Conservation (phyloP, 2,888 invertebrate genomes). For the Chrysolina americana region DNA sequence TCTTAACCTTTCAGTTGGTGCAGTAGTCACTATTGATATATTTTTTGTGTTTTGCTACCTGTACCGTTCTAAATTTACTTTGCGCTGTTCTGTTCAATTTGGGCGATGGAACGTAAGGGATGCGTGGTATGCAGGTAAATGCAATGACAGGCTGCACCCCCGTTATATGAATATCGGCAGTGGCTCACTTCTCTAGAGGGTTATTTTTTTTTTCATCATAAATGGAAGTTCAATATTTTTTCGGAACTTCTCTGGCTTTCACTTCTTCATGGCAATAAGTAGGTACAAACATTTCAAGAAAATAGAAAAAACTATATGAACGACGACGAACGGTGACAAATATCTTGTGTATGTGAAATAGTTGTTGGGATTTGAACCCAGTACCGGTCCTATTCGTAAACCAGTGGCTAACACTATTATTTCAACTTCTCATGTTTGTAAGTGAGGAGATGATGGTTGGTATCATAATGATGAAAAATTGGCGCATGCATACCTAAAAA, state of each 20-base stretch:
- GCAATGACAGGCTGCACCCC: conserved; percentile 65
- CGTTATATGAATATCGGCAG: conserved; percentile 57
- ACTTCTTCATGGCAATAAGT: too few species aligned
- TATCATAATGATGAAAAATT: too few species aligned
- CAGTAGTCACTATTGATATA: conserved; percentile 5
- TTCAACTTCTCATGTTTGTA: too few species aligned
- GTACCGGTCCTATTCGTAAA: too few species aligned
- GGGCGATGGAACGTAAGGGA: conserved; percentile 22
- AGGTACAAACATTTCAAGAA: too few species aligned
- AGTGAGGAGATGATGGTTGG: too few species aligned
- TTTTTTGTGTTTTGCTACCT: conserved; percentile 39
- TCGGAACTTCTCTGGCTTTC: neutral
- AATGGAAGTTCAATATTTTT: neutral
- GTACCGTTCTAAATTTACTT: conserved; percentile 25
- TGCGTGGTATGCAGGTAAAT: conserved; percentile 64
- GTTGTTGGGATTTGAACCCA: too few species aligned
- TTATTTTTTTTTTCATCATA: neutral
- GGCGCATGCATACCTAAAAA: too few species aligned
- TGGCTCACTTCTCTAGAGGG: conserved; percentile 21
- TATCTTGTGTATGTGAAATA: too few species aligned
- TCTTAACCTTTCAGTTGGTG: neutral
- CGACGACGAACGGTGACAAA: too few species aligned
- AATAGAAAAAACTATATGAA: too few species aligned
- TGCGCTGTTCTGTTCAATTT: conserved; percentile 24
- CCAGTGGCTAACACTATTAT: too few species aligned